These are phyloP conservation scores for Benitochromis conjunctus DNA, from an alignment of 2,113 vertebrate species.

Conservation along the genomic window DNA sequence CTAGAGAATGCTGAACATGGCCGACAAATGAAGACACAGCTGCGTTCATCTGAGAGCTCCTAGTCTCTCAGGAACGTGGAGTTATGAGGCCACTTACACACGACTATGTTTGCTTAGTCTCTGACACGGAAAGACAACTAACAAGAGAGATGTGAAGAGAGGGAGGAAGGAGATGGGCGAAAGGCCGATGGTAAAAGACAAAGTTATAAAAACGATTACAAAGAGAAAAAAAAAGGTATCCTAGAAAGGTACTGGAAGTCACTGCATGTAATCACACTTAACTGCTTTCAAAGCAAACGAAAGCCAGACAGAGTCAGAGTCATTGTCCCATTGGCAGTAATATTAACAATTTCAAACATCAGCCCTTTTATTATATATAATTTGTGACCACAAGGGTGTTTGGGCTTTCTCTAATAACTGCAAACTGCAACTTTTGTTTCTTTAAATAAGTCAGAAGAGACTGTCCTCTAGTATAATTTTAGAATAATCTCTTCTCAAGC, in stretches of 20 bases:
- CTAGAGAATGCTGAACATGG: conserved; percentile 64
- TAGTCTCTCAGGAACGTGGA: conserved; percentile 44
- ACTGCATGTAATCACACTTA: not conserved
- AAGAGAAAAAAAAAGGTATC: not conserved
- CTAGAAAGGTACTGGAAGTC: not conserved
- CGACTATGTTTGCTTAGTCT: conserved; percentile 73
- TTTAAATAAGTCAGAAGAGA: not conserved
- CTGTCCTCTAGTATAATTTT: not conserved
- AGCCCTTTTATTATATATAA: not conserved
- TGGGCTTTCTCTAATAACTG: not conserved
- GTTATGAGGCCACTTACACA: conserved; percentile 60
- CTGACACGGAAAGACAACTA: conserved; percentile 70
- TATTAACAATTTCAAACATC: not conserved
- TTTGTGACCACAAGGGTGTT: not conserved
- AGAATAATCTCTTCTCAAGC: not conserved
- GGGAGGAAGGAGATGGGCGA: not conserved
- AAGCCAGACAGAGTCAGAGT: not conserved
- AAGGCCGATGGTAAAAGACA: not conserved
- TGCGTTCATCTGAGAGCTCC: conserved; percentile 30
- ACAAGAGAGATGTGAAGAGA: conserved; percentile 17
- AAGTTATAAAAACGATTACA: not conserved
- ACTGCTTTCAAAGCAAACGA: not conserved
- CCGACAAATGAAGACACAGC: conserved; percentile 64
- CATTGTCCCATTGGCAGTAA: not conserved
- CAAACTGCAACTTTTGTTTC: not conserved